Evolutionary conservation across 2,113 vertebrate species (phyloP), one percentile per base, ranked within the genome.

Genomic region (Orycteropus afer): DNA sequence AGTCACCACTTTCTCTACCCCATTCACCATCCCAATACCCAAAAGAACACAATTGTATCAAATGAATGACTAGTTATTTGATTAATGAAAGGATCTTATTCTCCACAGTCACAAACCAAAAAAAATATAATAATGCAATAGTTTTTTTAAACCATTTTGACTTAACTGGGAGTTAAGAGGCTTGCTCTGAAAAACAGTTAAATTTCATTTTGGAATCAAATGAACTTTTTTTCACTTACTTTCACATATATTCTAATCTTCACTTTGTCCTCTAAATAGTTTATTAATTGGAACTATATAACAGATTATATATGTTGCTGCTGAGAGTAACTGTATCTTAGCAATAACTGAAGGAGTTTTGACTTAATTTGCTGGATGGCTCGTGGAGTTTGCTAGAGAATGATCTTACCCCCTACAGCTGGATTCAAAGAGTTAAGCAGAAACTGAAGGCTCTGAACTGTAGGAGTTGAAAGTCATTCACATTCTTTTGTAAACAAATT

Each of bases 401-500:
- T 77, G 55, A 40, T 71, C 93, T 96, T 89, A 74, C 67, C 77
- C 29, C 89, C 90, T 90, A 14, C 34, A 69, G 90, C 40, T 71
- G 49, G 73, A 90, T 76, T 87, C 81, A 93, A 97, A 97, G 77
- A 96, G 11, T 86, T 88, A 92, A 90, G 27, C 84, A 95, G 91
- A 95, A 76, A 80, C 0, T 5, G 34, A 92, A 22, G 0, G 91
- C 59, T 55, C 71, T 79, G 71, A 89, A 81, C 79, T 95, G 87
- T 59, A 92, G 86, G 94, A 45, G 57, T 71, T 89, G 91, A 97
- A 89, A 90, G 90, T 96, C 97, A 98, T 96, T 98, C 97, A 97
- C 85, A 90, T 93, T 92, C 97, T 94, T 94, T 95, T 93, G 89
- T 97, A 98, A 98, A 98, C 97, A 98, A 96, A 86, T 97, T 97